Conservation (phyloP, 2,888 invertebrate genomes). For the Theretra japonica region DNA sequence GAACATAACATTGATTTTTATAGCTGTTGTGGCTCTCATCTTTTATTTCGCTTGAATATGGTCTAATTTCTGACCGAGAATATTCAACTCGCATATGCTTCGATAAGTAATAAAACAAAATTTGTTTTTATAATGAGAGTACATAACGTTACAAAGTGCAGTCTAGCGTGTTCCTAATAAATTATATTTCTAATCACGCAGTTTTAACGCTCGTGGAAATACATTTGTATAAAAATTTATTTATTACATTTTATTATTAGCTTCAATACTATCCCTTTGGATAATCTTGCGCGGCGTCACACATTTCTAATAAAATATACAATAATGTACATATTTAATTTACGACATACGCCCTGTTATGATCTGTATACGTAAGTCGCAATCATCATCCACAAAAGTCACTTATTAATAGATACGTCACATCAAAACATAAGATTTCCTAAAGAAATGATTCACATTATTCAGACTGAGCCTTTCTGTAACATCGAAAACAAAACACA, state of each 20-base stretch:
- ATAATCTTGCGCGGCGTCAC: neutral
- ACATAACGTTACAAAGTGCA: slow-evolving; percentile 2
- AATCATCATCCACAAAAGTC: slow-evolving; percentile 19
- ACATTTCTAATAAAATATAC: neutral
- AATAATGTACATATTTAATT: neutral
- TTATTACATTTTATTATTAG: neutral
- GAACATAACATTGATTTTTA: neutral
- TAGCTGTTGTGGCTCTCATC: neutral
- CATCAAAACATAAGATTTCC: slow-evolving; percentile 55
- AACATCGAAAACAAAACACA: slow-evolving; percentile 79
- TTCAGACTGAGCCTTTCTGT: slow-evolving; percentile 77
- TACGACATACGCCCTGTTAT: neutral
- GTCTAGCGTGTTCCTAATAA: slow-evolving; percentile 18
- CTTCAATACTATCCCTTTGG: neutral
- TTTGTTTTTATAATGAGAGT: neutral
- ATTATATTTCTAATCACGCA: neutral
- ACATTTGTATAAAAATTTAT: neutral
- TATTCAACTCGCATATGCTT: neutral
- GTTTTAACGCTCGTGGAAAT: neutral
- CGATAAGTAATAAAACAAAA: too few species aligned
- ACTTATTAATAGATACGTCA: slow-evolving; percentile 33
- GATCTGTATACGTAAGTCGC: neutral
- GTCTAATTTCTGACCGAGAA: neutral
- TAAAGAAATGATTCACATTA: slow-evolving; percentile 83
- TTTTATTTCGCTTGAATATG: neutral